Base-by-base conservation (phyloP, 2,888 invertebrate genomes). In the Folsomia candida region DNA sequence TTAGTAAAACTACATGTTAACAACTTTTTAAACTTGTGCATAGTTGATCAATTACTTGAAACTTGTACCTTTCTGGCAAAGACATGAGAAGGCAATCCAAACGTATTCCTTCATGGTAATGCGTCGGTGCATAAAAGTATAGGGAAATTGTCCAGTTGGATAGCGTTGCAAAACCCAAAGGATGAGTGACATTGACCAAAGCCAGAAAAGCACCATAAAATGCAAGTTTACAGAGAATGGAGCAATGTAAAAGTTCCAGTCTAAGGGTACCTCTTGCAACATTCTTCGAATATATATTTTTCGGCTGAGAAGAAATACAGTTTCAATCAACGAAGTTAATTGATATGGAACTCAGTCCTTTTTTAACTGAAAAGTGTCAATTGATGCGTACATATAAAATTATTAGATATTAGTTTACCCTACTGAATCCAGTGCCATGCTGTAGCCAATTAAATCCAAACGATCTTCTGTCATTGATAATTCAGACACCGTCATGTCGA, bases 401-500 rank as follows among this genome's bases (percentile, higher is more conserved):
- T n/a, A n/a, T 28, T 62, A n/a, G 4, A 29, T 20, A n/a, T n/a
- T n/a, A n/a, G 60, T 51, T 24, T 29, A 69, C 69, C 37, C 69
- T 6, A 71, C 59, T 26, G 26, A 29, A 22, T 59, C 67, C n/a
- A 68, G 26, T 18, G 71, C 67, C 6, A 65, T 51, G 3, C 54
- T 66, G 51, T 20, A 73, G 37, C 71, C 73, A 6, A 73, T 29
- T 51, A 24, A 71, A 4, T 9, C 2, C 58, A 67, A 28, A 22
- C 73, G 61, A 25, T 73, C 73, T 11, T 67, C 25, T 2, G 73
- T 67, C 60, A 73, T 61, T 2, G 73, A 73, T 14, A 73, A 1
- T 29, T 71, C 69, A 37, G 59, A 62, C 6, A 71, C 37, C 2
- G 64, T 57, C 22, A 74, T 61, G 24, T 76, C 74, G 4, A 11